A percentile compares a stretch with the other conserved stretches of the same genome.
Conservation (phyloP, 2,797 vertebrate genomes). For the Lacerta viridis region DNA sequence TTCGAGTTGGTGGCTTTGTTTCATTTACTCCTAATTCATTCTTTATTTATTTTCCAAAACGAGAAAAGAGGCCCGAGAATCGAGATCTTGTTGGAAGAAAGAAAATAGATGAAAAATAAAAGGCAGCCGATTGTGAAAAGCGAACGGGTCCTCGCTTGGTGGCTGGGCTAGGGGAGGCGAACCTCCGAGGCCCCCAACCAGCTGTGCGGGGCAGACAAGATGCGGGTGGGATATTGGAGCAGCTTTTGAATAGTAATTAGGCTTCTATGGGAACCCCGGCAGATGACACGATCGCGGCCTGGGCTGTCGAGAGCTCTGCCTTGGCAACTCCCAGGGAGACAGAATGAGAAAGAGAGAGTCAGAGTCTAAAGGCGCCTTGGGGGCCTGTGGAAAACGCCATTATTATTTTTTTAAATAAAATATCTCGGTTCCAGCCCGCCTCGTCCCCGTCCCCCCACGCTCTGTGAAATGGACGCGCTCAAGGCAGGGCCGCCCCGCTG, state of each 20-base stretch:
- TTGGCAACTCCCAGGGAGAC: constrained; percentile 47
- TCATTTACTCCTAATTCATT: too few species aligned
- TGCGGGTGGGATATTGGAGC: constrained; percentile 95
- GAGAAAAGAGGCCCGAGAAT: too few species aligned
- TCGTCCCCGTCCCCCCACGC: too few species aligned
- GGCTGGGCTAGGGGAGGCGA: not conserved
- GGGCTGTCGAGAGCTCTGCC: constrained; percentile 64
- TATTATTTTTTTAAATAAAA: not conserved
- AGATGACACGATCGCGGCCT: constrained; percentile 93
- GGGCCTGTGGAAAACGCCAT: not conserved
- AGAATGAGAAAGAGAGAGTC: not conserved
- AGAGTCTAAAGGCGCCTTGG: not conserved
- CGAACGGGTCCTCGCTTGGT: not conserved
- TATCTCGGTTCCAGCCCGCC: fast-evolving
- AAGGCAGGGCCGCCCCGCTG: not conserved
- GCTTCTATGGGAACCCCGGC: constrained; percentile 96
- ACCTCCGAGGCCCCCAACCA: constrained; percentile 78
- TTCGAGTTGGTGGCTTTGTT: not conserved
- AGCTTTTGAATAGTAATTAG: constrained; percentile 91
- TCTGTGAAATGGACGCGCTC: not conserved
- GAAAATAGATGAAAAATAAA: too few species aligned
- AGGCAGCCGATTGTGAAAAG: not conserved
- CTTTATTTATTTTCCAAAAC: too few species aligned
- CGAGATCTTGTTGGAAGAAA: too few species aligned
- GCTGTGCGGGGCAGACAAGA: constrained; percentile 86